phyloP scores from a whole-genome alignment of 2,797 vertebrate genomes.

The Epinephelus awoara region DNA sequence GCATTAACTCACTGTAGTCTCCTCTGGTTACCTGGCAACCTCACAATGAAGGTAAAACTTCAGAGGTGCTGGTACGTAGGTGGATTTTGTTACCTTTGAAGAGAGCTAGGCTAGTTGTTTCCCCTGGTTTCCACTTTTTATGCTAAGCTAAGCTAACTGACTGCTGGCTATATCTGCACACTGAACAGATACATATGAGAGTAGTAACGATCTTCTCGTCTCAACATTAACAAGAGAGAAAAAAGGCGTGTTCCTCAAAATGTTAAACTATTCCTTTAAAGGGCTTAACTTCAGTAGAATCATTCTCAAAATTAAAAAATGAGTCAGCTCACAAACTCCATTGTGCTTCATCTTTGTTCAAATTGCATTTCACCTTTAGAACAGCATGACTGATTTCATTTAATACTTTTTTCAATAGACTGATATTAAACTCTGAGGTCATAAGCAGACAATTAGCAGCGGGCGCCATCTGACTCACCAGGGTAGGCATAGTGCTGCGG shows the following conservation, averaged over 20 bases:
- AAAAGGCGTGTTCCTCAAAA: background rate
- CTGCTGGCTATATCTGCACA: background rate
- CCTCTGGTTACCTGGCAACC: too few relatives aligned
- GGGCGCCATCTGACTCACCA: conserved; percentile 84
- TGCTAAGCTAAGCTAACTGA: background rate
- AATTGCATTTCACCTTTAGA: conserved; percentile 4
- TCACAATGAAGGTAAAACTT: too few relatives aligned
- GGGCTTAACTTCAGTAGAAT: background rate
- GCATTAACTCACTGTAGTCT: too few relatives aligned
- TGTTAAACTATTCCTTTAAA: background rate
- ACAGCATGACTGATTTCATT: conserved; percentile 46
- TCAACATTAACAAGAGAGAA: background rate
- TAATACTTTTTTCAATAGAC: background rate
- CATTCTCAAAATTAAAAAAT: background rate
- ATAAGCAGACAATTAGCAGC: background rate
- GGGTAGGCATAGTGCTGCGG: conserved; percentile 93
- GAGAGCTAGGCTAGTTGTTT: background rate
- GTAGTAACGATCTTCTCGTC: background rate
- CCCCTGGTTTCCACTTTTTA: background rate
- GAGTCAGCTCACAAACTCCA: background rate
- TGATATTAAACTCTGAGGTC: background rate
- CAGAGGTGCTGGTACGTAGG: too few relatives aligned
- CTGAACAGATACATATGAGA: background rate
- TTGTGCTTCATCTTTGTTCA: background rate
- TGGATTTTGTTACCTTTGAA: too few relatives aligned